A percentile compares a stretch with the other conserved stretches of the same genome.
phyloP scores from a whole-genome alignment of 2,888 invertebrate species.

The Noctua janthina region DNA sequence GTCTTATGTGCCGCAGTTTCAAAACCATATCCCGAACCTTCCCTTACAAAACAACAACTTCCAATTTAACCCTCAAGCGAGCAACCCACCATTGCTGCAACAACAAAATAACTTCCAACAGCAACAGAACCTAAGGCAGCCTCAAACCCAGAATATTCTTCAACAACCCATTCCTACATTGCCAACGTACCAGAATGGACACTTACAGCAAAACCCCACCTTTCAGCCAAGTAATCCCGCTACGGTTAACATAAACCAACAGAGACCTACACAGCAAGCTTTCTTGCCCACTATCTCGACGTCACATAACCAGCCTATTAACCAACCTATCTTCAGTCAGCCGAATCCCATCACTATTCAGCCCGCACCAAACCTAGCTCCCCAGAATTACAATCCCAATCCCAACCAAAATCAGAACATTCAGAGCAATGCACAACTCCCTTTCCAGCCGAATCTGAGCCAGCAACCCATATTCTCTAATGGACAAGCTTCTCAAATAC shows the following conservation, averaged over 20 bases:
- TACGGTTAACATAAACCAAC: constrained; percentile 80
- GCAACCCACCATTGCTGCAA: constrained; percentile 74
- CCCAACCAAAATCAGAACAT: constrained; percentile 41
- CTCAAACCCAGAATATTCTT: constrained; percentile 79
- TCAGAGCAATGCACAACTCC: constrained; percentile 81
- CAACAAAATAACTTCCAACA: constrained; percentile 78
- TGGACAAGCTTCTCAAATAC: constrained; percentile 89
- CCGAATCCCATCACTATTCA: constrained; percentile 87
- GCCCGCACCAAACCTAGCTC: constrained; percentile 86
- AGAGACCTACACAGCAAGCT: constrained; percentile 83
- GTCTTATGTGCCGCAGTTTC: constrained; percentile 85
- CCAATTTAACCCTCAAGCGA: constrained; percentile 79
- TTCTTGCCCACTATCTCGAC: constrained; percentile 84
- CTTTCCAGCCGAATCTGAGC: constrained; percentile 83
- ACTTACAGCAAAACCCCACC: constrained; percentile 77
- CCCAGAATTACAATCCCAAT: constrained; percentile 72
- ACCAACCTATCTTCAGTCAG: constrained; percentile 80
- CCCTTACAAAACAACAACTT: constrained; percentile 77
- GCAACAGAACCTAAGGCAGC: constrained; percentile 77
- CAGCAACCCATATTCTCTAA: constrained; percentile 86
- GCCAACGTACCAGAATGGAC: constrained; percentile 80
- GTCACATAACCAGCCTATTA: constrained; percentile 75
- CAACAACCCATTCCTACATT: constrained; percentile 82
- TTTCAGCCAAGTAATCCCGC: constrained; percentile 77
- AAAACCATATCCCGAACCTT: constrained; percentile 78